Base-by-base conservation (phyloP, 2,797 vertebrate species). In the Champsocephalus esox region DNA sequence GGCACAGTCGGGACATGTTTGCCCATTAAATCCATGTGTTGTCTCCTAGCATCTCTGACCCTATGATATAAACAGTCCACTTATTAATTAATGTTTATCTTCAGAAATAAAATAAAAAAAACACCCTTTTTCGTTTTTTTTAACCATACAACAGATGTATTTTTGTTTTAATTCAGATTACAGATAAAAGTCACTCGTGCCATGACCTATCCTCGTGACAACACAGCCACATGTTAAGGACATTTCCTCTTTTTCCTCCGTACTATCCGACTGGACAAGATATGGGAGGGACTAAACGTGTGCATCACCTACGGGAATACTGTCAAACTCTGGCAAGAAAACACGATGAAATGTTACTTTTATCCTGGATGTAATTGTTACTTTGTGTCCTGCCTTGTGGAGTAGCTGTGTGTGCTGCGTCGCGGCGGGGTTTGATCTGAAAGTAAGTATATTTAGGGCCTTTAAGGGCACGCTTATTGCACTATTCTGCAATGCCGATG, bases 281-380 rank as follows among this genome's bases (percentile, higher is more conserved):
- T 12, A 52, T 79, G 85, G 91, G 90, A 83, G 93, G 89, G 88
- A 75, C 89, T 83, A 74, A 51, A 38, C 66, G 12, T 9, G 64
- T 49, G 19, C 85, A 84, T 87, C 88, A 73, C 71, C 60, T 70
- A 52, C 21, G 1, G 65, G 58, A 80, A 75, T 12, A 82, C 60
- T 12, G 48, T 38, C 71, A 11, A 80, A 65, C 64, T 79, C 44
- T 41, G 4, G 19, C 3, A 3, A 45, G 16, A 32, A 60, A 45
- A 43, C 14, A 28, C 46, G 17, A 48, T 64, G 51, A 66, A 60
- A 68, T 44, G 13, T 0, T 0, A 21, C 44, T 52, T 50, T 41
- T n/a, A 44, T 0, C 5, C 24, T 65, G 32, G 19, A 41, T 70
- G 17, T 34, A 0, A 4, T 13, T 3, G 41, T 38, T 5, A 0